A percentile compares a stretch with the other conserved stretches of the same genome.
These are phyloP conservation scores for Pentalonia nigronervosa DNA, from an alignment of 1,140 invertebrate species.

Conservation along the genomic window DNA sequence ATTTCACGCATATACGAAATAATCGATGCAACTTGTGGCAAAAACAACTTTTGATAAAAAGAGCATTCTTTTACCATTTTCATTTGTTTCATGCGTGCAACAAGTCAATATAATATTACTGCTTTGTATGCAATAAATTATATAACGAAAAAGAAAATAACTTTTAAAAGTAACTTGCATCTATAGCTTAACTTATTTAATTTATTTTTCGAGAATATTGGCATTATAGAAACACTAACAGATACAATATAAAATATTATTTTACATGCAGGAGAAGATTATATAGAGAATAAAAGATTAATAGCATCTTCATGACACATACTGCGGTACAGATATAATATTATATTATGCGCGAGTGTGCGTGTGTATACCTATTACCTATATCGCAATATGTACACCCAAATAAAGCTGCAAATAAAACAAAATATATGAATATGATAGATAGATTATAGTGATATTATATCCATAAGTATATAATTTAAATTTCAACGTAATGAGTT, in stretches of 20 bases:
- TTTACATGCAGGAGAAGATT: not conserved
- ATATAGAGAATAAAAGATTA: not conserved
- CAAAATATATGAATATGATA: not conserved
- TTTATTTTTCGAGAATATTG: not conserved
- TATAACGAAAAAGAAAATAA: constrained; percentile 23
- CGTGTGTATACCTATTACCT: not conserved
- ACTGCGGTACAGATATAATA: not conserved
- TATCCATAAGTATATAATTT: not conserved
- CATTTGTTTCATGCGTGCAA: not conserved
- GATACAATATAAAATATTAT: not conserved
- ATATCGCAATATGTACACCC: not conserved
- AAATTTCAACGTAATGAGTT: not conserved
- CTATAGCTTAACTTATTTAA: not conserved
- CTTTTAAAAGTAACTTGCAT: not conserved
- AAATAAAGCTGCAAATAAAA: not conserved
- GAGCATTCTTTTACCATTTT: not conserved
- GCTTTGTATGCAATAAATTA: not conserved
- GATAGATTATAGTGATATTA: not conserved
- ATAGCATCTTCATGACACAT: not conserved
- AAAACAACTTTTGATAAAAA: not conserved
- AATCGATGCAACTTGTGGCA: not conserved
- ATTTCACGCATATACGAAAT: not conserved
- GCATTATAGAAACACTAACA: not conserved
- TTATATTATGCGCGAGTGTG: not conserved
- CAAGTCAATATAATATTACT: constrained; percentile 24